phyloP scores from a whole-genome alignment of 23 tunicate genomes.

The Oikopleura vanhoeffeni region DNA sequence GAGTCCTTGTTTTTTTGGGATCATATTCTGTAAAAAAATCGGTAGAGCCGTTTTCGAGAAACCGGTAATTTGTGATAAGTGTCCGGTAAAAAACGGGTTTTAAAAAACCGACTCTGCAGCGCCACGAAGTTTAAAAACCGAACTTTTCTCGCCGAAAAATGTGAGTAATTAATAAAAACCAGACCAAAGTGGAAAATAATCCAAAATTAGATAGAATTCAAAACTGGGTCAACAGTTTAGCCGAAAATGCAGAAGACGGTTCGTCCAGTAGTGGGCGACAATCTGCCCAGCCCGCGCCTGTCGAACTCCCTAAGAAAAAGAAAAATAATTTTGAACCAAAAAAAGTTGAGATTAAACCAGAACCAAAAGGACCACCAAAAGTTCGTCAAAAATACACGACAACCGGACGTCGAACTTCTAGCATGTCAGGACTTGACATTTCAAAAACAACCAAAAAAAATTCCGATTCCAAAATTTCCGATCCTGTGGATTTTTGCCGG shows the following conservation, averaged over 20 bases:
- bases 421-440: not conserved
- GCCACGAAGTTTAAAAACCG: too few species aligned
- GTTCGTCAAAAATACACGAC: constrained; percentile 5
- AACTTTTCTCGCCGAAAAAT: too few species aligned
- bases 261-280: not conserved
- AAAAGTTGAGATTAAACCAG: too few species aligned
- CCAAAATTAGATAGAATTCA: not conserved
- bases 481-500: not conserved
- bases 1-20: too few species aligned
- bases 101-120: too few species aligned
- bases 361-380: not conserved
- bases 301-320: too few species aligned
- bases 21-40: too few species aligned
- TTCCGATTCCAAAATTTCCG: not conserved
- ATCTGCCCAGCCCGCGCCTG: not conserved
- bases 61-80: too few species aligned
- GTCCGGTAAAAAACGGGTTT: too few species aligned
- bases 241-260: not conserved
- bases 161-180: too few species aligned
- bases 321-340: too few species aligned
- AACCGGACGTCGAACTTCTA: not conserved
- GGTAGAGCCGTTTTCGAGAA: too few species aligned
- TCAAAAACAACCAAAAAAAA: not conserved
- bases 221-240: constrained; percentile 1
- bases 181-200: not conserved